Percentiles rank a stretch among this genome's conserved stretches.
These are phyloP conservation scores for Leptinotarsa juncta DNA, from an alignment of 2,888 invertebrate genomes.

Conservation along the genomic window DNA sequence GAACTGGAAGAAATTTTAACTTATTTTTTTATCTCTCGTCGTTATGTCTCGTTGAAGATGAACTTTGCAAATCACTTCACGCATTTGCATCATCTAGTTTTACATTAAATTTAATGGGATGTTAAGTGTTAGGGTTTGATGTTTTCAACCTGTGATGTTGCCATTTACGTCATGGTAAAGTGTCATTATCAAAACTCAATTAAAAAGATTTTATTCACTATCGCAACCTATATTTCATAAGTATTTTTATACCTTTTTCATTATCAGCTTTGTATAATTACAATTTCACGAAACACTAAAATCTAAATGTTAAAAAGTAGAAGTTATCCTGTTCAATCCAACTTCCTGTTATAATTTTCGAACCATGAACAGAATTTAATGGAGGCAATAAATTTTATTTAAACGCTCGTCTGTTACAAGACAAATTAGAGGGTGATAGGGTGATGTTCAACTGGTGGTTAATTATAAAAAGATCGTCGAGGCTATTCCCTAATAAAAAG, in stretches of 20 bases:
- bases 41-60: too few species aligned
- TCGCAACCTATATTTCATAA: too few species aligned
- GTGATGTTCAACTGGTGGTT: slow-evolving; percentile 27
- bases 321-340: neutral
- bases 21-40: too few species aligned
- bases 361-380: slow-evolving; percentile 21
- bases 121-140: too few species aligned
- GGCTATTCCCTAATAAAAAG: neutral
- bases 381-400: slow-evolving; percentile 20
- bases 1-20: too few species aligned
- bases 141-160: too few species aligned
- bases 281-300: neutral
- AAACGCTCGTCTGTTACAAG: slow-evolving; percentile 22
- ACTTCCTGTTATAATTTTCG: slow-evolving; percentile 15
- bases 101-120: too few species aligned
- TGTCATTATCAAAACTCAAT: too few species aligned
- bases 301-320: neutral
- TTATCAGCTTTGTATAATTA: neutral
- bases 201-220: too few species aligned
- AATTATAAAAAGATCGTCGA: slow-evolving; percentile 27
- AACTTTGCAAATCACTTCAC: too few species aligned
- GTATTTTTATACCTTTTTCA: neutral
- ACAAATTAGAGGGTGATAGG: slow-evolving; percentile 25
- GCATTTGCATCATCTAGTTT: too few species aligned
- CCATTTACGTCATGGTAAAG: too few species aligned